A percentile compares a stretch with the other conserved stretches of the same genome.
These are phyloP conservation scores for Pedicia rivosa DNA, from an alignment of 2,888 invertebrate species.

Conservation along the genomic window DNA sequence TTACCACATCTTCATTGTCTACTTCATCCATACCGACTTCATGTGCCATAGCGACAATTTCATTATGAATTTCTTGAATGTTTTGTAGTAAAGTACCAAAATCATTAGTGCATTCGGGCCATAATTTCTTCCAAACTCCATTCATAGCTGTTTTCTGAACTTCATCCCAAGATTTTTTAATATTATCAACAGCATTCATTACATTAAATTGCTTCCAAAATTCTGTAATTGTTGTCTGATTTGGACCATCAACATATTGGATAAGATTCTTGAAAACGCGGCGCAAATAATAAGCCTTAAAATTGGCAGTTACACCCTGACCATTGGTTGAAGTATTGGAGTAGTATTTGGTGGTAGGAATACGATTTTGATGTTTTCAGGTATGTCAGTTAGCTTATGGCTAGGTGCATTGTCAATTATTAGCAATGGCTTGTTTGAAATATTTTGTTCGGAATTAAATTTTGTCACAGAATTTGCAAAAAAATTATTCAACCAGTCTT, in stretches of 20 bases:
- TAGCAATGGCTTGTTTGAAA: background rate
- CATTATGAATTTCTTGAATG: background rate
- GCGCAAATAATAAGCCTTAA: background rate
- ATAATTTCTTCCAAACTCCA: constrained; percentile 2
- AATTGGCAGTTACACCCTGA: background rate
- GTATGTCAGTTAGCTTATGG: background rate
- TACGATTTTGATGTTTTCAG: constrained; percentile 2
- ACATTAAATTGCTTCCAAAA: constrained; percentile 1
- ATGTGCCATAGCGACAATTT: background rate
- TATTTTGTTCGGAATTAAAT: constrained; percentile 1
- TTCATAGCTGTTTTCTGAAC: constrained; percentile 1
- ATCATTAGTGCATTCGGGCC: background rate
- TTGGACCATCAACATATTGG: constrained; percentile 1
- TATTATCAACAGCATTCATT: background rate
- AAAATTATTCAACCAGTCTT: constrained; percentile 2
- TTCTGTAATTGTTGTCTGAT: background rate
- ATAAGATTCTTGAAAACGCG: background rate
- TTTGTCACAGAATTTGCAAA: constrained; percentile 1
- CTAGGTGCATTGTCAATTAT: constrained; percentile 1
- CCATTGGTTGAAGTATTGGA: background rate
- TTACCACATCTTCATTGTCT: background rate
- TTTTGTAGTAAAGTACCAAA: background rate
- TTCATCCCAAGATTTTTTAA: background rate
- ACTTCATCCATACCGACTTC: too few species aligned
- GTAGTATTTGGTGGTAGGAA: background rate